Conservation (phyloP, 2,797 vertebrate species). For the Spea hammondii region DNA sequence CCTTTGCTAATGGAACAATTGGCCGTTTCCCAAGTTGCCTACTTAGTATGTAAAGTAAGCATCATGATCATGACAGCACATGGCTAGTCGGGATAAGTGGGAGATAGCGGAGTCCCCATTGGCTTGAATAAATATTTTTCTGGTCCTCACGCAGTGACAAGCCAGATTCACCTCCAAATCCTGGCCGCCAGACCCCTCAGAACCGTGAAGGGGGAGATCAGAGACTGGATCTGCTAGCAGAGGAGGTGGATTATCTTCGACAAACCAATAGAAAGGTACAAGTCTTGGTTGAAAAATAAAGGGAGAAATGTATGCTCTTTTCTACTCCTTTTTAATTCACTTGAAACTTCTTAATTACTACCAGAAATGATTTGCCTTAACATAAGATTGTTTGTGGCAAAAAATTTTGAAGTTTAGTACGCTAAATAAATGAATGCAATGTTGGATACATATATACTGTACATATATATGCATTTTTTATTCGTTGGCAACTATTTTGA, state of each 20-base stretch:
- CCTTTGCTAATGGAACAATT: slow-evolving; percentile 45
- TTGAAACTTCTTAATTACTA: neutral
- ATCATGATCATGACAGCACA: slow-evolving; percentile 45
- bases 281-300: neutral
- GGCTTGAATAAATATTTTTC: slow-evolving; percentile 51
- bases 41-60: slow-evolving; percentile 47
- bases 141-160: slow-evolving; percentile 40
- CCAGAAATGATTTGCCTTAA: no score
- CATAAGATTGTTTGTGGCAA: no score
- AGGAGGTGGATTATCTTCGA: slow-evolving; percentile 46
- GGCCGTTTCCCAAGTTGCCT: slow-evolving; percentile 35
- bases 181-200: slow-evolving; percentile 11
- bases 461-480: no score
- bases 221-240: slow-evolving; percentile 15
- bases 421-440: no score
- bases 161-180: slow-evolving; percentile 25
- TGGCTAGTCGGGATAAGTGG: slow-evolving; percentile 44
- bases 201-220: slow-evolving; percentile 37
- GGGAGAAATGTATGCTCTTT: no score
- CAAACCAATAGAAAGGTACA: slow-evolving; percentile 48
- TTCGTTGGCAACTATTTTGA: no score
- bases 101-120: slow-evolving; percentile 37
- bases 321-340: neutral
- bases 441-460: no score
- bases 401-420: no score